Evolutionary conservation across 2,113 vertebrate genomes (phyloP).

Genomic region (Spilogale gracilis): DNA sequence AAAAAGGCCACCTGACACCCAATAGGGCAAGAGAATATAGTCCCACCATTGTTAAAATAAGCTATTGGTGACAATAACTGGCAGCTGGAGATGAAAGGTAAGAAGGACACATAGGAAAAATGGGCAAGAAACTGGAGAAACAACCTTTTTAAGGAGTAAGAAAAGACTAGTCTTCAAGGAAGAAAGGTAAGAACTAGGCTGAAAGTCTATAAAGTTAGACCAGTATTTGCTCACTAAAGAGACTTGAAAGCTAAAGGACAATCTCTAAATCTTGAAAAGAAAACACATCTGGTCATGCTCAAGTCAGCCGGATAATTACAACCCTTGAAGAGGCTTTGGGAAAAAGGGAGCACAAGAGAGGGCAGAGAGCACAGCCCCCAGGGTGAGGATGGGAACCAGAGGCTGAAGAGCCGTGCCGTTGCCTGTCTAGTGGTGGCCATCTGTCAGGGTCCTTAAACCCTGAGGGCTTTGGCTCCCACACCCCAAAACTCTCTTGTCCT

Average conservation of each 20-base stretch:
- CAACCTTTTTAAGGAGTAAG: neutral
- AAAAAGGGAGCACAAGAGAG: neutral
- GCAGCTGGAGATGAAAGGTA: neutral
- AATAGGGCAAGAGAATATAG: neutral
- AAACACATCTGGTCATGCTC: neutral
- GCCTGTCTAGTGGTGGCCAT: neutral
- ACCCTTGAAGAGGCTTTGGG: neutral
- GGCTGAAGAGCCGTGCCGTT: neutral
- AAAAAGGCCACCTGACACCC: neutral
- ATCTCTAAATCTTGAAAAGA: neutral
- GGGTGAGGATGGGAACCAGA: neutral
- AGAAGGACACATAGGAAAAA: neutral
- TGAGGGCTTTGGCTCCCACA: slow-evolving; percentile 67
- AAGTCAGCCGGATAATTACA: neutral
- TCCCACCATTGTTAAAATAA: neutral
- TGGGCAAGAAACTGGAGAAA: neutral
- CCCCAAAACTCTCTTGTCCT: neutral
- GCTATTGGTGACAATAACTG: neutral
- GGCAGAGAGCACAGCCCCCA: neutral
- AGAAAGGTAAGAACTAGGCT: neutral
- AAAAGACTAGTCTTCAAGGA: neutral
- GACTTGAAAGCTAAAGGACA: neutral
- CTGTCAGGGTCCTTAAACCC: slow-evolving; percentile 53
- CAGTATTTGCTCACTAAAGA: neutral
- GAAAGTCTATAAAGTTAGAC: neutral